Evolutionary conservation across 1,140 invertebrate genomes (phyloP), one percentile per base, ranked within the genome.

Genomic region (Leptopilina clavipes): DNA sequence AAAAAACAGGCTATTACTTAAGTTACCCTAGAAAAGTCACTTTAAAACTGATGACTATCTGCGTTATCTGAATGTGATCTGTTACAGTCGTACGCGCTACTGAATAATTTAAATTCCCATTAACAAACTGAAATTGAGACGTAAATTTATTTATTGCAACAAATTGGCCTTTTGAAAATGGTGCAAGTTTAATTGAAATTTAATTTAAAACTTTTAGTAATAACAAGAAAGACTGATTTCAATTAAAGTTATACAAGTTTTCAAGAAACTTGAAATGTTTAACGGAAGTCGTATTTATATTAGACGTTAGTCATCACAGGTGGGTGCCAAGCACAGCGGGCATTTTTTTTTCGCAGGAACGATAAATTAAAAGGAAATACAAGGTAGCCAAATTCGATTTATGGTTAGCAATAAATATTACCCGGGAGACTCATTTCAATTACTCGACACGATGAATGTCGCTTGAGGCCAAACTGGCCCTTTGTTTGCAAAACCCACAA

Each of bases 321-420:
- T 25, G 59, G 59, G 59, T 12, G 59, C 59, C 25, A 65, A 37
- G 59, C 59, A 14, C 59, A 65, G 59, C 59, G 25, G 59, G 59
- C 22, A 40, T 40, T 40, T 40, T 52, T 52, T 65, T 59, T 37
- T 65, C 25, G 59, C 14, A 3, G 1, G 12, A 65, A 65, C 12
- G 25, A 65, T 65, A 65, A 65, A 65, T 65, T 65, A 37, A 65
- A 65, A 65, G 25, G 10, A 22, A 65, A 65, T 65, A 65, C 59
- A 65, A 37, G 59, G 59, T 65, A 65, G 59, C 59, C 14, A 65
- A 65, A 65, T 65, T 65, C 22, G 59, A 65, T 65, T 65, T 65
- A 65, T 65, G 11, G 25, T 65, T 37, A 65, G 59, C 59, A 31
- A 65, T 65, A 65, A 65, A 65, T 65, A 65, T 31, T 17, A 31